Base-by-base conservation (phyloP, 1,140 invertebrate species). In the Drosophila mojavensis region DNA sequence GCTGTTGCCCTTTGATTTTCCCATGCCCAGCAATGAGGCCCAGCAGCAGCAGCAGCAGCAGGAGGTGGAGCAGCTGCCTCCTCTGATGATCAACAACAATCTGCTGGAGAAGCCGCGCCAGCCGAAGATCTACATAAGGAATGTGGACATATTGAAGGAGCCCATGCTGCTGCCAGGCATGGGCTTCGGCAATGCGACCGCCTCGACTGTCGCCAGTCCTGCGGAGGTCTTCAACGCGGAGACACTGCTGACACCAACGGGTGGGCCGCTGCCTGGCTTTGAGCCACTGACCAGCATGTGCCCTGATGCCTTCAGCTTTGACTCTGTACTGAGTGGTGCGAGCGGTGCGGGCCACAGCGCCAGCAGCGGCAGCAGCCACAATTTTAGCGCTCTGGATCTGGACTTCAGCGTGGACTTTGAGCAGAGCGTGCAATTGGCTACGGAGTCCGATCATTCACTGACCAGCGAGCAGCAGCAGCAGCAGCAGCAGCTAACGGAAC, bases 71-170 rank as follows among this genome's bases (percentile, higher is more conserved):
- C 43, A 47, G 43, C 43, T 71, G n/a, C 64, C 60, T 1, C 13
- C 56, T 11, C 56, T 75, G 3, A 50, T 78, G 26, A 24, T 70
- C 47, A 17, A 54, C 33, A 70, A 45, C 45, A 56, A 58, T 24
- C 48, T 82, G n/a, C 28, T 82, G 6, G 45, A 47, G 2, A 88
- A 81, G 72, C 71, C 78, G 15, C 80, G 84, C n/a, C 80, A 81
- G 28, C 89, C 90, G 0, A 92, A 92, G 69, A 92, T 91, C 17
- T 91, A 92, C 54, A 90, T 92, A 17, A 78, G 91, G 53, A 92
- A 91, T 51, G 90, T 92, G 9, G 90, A 91, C 48, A 91, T 91
- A 15, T 41, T 92, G 3, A 91, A 91, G 50, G 84, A 90, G 59
- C 90, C 90, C 4, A 88, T 91, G 82, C 60, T 85, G 17, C 43